A percentile compares a stretch with the other conserved stretches of the same genome.
Conservation (phyloP, 1,140 invertebrate species). For the Protaetia brevitarsis region DNA sequence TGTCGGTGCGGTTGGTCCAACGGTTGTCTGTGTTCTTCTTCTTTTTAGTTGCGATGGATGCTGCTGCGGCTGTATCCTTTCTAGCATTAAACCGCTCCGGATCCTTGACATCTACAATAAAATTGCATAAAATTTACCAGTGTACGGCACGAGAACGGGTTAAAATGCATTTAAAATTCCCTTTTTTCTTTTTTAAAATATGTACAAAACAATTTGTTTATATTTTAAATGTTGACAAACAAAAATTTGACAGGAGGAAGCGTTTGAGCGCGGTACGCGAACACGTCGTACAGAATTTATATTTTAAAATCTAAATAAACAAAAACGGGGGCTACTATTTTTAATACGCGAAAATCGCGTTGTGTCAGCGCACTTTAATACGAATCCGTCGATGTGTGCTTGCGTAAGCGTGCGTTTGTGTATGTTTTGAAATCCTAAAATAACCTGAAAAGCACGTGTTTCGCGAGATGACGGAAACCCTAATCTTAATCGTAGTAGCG, state of each 20-base stretch:
- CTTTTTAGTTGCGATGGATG: conserved; percentile 21
- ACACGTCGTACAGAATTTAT: too few relatives aligned
- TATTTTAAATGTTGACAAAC: conserved; percentile 21
- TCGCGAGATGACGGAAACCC: background rate
- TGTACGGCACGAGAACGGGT: too few relatives aligned
- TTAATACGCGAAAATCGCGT: too few relatives aligned
- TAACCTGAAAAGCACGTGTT: conserved; percentile 28
- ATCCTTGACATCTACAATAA: conserved; percentile 17
- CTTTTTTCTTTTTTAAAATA: background rate
- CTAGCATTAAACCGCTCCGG: conserved; percentile 6
- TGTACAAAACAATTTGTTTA: conserved; percentile 24
- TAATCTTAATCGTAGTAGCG: too few relatives aligned
- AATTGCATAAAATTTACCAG: background rate
- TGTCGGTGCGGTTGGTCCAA: conserved; percentile 30
- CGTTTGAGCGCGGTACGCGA: background rate
- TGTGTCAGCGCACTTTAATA: too few relatives aligned
- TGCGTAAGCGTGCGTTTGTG: background rate
- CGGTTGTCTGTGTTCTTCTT: conserved; percentile 31
- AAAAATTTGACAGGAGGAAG: conserved; percentile 24
- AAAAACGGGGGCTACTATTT: too few relatives aligned
- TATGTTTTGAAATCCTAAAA: conserved; percentile 19
- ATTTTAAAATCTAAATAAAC: too few relatives aligned
- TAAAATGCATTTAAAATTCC: too few relatives aligned
- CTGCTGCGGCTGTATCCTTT: background rate
- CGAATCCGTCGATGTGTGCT: background rate